Percentiles rank a stretch among this genome's conserved stretches.
Conservation (phyloP, 1,140 invertebrate genomes). For the Littorina saxatilis region DNA sequence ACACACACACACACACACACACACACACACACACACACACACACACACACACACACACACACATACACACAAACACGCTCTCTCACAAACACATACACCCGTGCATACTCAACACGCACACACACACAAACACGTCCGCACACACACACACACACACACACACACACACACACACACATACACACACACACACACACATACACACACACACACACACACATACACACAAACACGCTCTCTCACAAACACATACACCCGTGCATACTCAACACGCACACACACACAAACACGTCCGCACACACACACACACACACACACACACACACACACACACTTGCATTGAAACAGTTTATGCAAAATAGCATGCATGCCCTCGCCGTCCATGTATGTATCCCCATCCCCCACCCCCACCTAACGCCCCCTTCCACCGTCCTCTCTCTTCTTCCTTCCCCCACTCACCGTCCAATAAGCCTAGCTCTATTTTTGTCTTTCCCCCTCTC, state of each 20-base stretch:
- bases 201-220: neutral
- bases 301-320: neutral
- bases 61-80: neutral
- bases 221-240: too few species aligned
- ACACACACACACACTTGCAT: neutral
- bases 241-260: too few species aligned
- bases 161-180: too few species aligned
- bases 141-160: too few species aligned
- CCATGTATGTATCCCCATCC: too few species aligned
- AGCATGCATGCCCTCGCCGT: too few species aligned
- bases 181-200: neutral
- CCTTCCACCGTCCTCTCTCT: too few species aligned
- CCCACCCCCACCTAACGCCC: too few species aligned
- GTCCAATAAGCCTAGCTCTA: too few species aligned
- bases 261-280: neutral
- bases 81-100: neutral
- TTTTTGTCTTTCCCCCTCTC: too few species aligned
- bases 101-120: neutral
- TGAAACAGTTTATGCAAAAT: neutral
- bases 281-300: too few species aligned
- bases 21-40: neutral
- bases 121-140: neutral
- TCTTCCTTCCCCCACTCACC: too few species aligned
- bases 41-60: slow-evolving; percentile 13
- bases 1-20: slow-evolving; percentile 2